Base-by-base conservation (phyloP, 2,888 invertebrate genomes). In the Phyllotreta striolata region DNA sequence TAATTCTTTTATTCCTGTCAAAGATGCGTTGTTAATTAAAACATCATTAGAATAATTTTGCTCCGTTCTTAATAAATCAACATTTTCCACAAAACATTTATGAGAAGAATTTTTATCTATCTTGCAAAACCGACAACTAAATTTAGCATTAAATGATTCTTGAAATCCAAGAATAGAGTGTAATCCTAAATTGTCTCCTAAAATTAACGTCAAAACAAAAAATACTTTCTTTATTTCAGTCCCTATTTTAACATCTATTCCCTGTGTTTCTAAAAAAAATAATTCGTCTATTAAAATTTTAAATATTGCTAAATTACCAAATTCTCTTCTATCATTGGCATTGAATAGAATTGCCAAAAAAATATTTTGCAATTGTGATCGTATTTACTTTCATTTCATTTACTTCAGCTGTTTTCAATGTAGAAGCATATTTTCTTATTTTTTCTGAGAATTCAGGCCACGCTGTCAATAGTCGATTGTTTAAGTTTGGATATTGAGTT, bases 131-230 rank as follows among this genome's bases (percentile, higher is more conserved):
- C 64, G 41, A 44, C 67, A 67, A 55, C 44, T 64, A 12, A 52
- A 55, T 40, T 67, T 43, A 38, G 64, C 40, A 35, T 24, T 49
- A 43, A 67, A 67, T 49, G 61, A 61, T 58, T 65, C 62, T 12
- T 46, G 44, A 47, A 65, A 67, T 12, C 67, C 64, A 8, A 64
- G 8, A n/a, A 66, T 44, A 10, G 63, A 63, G 56, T 66, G 63
- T 35, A 66, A 24, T 7, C 66, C 66, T 41, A 63, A 60, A 55
- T 68, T 68, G 41, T 70, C 70, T n/a, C 68, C 68, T 12, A 70
- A 12, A 39, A 68, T 56, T 34, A 66, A 37, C 12, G 41, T 38
- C 7, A 64, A 12, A 43, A 7, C 13, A 64, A 70, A 66, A 61
- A 61, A 66, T 10, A 68, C 37, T 43, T 55, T 24, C 41, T 49